These are phyloP conservation scores for Agrotis exclamationis DNA, from an alignment of 2,888 invertebrate genomes.

Conservation along the genomic window DNA sequence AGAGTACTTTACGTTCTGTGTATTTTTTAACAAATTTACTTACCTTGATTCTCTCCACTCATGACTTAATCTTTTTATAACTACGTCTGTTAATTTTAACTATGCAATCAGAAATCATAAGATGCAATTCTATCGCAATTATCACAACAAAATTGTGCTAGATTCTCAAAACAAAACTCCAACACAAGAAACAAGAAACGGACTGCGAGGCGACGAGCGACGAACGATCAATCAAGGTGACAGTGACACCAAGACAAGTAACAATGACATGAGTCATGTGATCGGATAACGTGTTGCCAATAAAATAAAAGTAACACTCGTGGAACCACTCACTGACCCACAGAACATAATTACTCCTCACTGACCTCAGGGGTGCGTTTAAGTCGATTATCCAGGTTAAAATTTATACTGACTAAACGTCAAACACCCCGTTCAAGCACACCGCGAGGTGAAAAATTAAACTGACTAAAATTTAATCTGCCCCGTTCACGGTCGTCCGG, in stretches of 20 bases:
- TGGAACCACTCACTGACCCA: no score
- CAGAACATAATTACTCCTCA: no score
- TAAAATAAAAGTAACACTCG: background rate
- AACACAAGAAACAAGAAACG: no score
- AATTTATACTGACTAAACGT: no score
- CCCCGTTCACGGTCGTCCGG: no score
- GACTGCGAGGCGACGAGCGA: background rate
- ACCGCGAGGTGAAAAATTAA: no score
- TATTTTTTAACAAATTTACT: slow-evolving; percentile 7
- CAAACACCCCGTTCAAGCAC: no score
- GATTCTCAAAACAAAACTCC: slow-evolving; percentile 4
- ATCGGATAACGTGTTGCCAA: background rate
- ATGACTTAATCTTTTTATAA: slow-evolving; percentile 15
- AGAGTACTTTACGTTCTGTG: background rate
- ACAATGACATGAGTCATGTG: background rate
- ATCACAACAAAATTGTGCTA: no score
- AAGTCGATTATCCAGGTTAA: no score
- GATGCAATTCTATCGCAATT: background rate
- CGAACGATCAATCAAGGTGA: background rate
- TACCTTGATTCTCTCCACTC: slow-evolving; percentile 45
- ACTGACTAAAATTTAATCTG: no score
- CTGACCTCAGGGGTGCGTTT: no score
- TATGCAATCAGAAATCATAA: background rate
- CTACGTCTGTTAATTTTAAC: background rate
- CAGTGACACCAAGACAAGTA: background rate